phyloP scores from a whole-genome alignment of 1,140 invertebrate species.

The Macrotrachela quadricornifera region DNA sequence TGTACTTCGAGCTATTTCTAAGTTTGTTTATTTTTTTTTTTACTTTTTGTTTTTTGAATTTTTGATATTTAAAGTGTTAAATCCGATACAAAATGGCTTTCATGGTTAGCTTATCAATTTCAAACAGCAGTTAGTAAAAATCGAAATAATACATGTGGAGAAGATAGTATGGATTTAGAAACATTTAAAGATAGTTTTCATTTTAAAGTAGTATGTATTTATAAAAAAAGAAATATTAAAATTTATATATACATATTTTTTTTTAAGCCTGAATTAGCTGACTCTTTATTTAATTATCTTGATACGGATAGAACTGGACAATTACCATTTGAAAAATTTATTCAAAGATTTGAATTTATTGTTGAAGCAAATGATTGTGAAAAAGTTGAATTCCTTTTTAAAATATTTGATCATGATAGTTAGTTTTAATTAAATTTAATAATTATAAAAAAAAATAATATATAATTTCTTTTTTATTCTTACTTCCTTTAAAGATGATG shows the following conservation, averaged over 20 bases:
- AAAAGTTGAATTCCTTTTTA: conserved; percentile 8
- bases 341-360: conserved; percentile 1
- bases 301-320: conserved; percentile 1
- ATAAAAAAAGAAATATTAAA: not conserved
- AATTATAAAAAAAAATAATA: no score
- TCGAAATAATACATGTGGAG: no score
- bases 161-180: no score
- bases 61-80: no score
- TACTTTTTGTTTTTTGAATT: no score
- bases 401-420: conserved; percentile 2
- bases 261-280: conserved; percentile 1
- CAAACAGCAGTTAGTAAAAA: not conserved
- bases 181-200: no score
- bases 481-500: no score
- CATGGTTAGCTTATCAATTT: conserved; percentile 7
- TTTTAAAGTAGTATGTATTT: not conserved
- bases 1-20: no score
- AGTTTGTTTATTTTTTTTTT: no score
- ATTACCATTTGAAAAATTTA: not conserved
- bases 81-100: conserved; percentile 8
- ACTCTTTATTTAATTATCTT: conserved; percentile 2
- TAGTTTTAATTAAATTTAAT: no score
- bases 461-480: no score
- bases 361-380: conserved; percentile 1
- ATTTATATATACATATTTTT: not conserved